Evolutionary conservation across 2,888 invertebrate species (phyloP).

Genomic region (Anthophora plumipes): DNA sequence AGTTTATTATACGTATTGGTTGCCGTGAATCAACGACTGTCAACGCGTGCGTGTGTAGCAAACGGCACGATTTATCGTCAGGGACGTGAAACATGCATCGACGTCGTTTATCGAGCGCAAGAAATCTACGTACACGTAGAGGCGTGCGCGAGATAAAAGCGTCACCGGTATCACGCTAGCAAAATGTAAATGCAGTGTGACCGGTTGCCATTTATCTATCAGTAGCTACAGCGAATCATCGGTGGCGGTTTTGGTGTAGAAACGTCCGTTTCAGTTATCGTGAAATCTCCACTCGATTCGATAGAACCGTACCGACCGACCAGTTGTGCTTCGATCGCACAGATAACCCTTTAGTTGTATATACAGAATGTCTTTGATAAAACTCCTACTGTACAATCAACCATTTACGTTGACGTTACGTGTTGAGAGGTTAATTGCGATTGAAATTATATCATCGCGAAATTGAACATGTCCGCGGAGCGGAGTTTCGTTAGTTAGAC

Average conservation of each 20-base stretch:
- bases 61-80: constrained; percentile 54
- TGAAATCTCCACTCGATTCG: constrained; percentile 51
- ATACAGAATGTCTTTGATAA: too few species aligned
- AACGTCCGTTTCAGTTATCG: constrained; percentile 56
- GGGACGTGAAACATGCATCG: constrained; percentile 33
- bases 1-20: constrained; percentile 21
- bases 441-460: too few species aligned
- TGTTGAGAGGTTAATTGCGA: neutral
- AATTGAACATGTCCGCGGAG: too few species aligned
- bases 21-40: constrained; percentile 32
- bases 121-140: constrained; percentile 38
- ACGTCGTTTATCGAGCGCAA: constrained; percentile 46
- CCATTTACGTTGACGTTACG: neutral
- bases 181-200: constrained; percentile 57
- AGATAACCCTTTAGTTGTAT: neutral
- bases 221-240: constrained; percentile 52
- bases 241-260: constrained; percentile 42
- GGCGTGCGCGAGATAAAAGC: constrained; percentile 29
- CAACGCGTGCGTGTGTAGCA: neutral
- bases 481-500: neutral
- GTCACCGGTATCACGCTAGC: constrained; percentile 44
- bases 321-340: constrained; percentile 18
- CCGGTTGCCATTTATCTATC: constrained; percentile 61
- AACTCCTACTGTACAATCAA: neutral
- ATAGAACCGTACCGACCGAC: constrained; percentile 23